These are phyloP conservation scores for Brachymystax lenok DNA, from an alignment of 2,797 vertebrate genomes.

Conservation along the genomic window DNA sequence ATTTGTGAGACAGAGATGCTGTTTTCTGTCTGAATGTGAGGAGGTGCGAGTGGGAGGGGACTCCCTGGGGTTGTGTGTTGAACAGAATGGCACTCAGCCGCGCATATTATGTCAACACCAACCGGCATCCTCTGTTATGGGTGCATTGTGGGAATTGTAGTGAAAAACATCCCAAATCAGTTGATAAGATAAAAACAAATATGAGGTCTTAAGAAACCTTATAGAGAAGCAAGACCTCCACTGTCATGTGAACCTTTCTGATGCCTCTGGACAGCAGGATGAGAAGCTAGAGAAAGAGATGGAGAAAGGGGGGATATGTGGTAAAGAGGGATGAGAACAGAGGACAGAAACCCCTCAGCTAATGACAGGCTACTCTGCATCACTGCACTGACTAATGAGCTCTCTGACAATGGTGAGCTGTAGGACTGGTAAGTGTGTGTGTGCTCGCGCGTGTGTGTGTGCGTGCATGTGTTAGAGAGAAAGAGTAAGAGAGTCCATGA, in stretches of 20 bases:
- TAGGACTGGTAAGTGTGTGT: conserved; percentile 69
- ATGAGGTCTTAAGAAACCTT: conserved; percentile 60
- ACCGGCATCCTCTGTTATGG: background rate
- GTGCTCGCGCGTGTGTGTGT: background rate
- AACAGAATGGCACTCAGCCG: background rate
- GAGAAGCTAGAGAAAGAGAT: conserved; percentile 64
- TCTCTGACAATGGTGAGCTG: conserved; percentile 89
- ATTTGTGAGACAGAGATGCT: conserved; percentile 90
- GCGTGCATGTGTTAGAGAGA: conserved; percentile 1
- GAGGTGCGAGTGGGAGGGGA: background rate
- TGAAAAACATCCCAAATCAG: conserved; percentile 57
- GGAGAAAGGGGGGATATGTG: conserved; percentile 30
- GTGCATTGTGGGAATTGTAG: background rate
- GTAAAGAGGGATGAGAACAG: conserved; percentile 4
- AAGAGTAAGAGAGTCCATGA: background rate
- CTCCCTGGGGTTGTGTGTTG: background rate
- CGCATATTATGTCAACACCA: background rate
- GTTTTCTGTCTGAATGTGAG: conserved; percentile 88
- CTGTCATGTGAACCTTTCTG: conserved; percentile 68
- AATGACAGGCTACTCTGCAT: conserved; percentile 98
- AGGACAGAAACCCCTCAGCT: conserved; percentile 82
- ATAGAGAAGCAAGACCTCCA: conserved; percentile 67
- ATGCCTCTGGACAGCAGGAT: conserved; percentile 60
- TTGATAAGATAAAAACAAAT: conserved; percentile 55
- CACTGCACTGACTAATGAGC: conserved; percentile 97